phyloP scores from a whole-genome alignment of 1,140 invertebrate species.

The Heliconius congener region DNA sequence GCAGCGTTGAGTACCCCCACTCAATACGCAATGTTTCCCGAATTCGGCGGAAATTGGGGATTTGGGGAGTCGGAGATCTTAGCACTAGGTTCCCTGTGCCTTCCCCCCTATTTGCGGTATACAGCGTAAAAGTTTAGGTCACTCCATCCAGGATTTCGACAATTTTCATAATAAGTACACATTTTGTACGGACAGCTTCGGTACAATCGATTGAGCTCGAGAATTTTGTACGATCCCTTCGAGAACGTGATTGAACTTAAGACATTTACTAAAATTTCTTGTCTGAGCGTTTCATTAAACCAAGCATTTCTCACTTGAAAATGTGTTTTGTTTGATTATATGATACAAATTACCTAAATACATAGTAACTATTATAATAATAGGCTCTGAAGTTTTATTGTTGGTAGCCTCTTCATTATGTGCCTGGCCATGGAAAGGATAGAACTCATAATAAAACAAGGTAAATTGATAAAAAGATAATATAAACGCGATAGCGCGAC shows the following conservation, averaged over 20 bases:
- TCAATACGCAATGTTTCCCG: too few species aligned
- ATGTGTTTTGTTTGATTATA: not conserved
- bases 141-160: not conserved
- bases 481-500: too few species aligned
- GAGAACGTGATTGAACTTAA: conserved; percentile 8
- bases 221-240: not conserved
- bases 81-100: not conserved
- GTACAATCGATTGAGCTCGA: not conserved
- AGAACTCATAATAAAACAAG: too few species aligned
- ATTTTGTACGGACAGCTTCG: not conserved
- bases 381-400: too few species aligned
- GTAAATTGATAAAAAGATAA: too few species aligned
- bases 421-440: too few species aligned
- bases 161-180: not conserved
- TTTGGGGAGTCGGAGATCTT: too few species aligned
- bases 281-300: not conserved
- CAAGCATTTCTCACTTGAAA: not conserved
- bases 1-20: too few species aligned
- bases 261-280: not conserved
- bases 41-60: too few species aligned
- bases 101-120: too few species aligned
- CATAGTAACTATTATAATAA: too few species aligned
- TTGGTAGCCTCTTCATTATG: too few species aligned
- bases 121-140: not conserved
- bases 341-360: not conserved